Evolutionary conservation across 2,888 invertebrate genomes (phyloP).

Genomic region (Exocentrus adspersus): DNA sequence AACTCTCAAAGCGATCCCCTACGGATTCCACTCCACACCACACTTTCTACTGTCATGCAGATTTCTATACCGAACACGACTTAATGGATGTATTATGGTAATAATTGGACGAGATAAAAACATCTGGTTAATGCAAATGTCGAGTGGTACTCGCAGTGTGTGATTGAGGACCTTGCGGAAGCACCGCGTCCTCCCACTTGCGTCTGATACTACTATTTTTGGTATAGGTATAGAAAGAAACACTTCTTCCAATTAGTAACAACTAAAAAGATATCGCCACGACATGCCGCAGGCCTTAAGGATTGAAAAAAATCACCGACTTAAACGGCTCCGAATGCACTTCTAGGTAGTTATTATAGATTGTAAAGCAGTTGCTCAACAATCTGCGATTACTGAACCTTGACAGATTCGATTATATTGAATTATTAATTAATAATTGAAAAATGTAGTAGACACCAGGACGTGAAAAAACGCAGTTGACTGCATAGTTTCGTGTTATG

Average conservation of each 20-base stretch:
- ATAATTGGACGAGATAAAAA: constrained; percentile 1
- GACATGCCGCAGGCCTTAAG: no score
- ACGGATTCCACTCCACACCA: constrained; percentile 24
- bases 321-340: not conserved
- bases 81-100: not conserved
- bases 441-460: not conserved
- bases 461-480: not conserved
- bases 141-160: not conserved
- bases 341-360: not conserved
- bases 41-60: constrained; percentile 30
- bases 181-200: not conserved
- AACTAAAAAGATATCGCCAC: no score
- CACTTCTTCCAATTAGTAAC: no score
- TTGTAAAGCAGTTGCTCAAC: no score
- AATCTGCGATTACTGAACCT: not conserved
- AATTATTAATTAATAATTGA: not conserved
- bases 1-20: constrained; percentile 31
- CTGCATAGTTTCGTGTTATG: no score
- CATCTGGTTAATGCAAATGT: not conserved
- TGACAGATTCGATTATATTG: not conserved
- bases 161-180: not conserved
- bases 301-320: no score
- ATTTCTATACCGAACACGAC: constrained; percentile 8
- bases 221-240: no score
- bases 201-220: not conserved